These are phyloP conservation scores for Nyctibius bracteatus DNA, from an alignment of 2,113 vertebrate genomes.

Conservation along the genomic window DNA sequence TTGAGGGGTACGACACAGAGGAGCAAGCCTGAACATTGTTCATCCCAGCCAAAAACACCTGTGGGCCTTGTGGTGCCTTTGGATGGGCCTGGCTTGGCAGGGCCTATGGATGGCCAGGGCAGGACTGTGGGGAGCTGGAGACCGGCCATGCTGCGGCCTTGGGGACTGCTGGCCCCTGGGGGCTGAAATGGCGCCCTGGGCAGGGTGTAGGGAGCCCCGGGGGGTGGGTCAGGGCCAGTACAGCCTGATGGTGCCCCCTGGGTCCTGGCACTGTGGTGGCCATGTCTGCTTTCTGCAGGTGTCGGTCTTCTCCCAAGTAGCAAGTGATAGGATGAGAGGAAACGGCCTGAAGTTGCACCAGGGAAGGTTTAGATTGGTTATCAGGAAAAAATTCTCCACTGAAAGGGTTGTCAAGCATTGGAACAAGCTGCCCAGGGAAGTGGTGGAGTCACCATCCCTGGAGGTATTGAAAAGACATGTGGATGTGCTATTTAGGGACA, in stretches of 20 bases:
- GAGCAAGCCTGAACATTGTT: not conserved
- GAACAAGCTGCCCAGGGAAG: no score
- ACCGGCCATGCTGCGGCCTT: accelerated
- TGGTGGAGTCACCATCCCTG: no score
- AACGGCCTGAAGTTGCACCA: no score
- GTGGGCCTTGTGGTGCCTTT: not conserved
- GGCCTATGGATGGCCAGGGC: no score
- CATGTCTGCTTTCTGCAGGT: not conserved
- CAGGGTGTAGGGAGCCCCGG: no score
- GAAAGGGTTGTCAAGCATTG: no score
- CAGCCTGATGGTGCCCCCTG: not conserved
- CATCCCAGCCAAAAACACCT: accelerated
- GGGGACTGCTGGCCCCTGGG: not conserved
- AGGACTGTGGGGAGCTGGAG: not conserved
- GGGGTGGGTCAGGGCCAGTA: not conserved
- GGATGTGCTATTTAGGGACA: no score
- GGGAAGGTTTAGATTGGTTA: no score
- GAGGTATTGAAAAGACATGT: no score
- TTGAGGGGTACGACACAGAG: not conserved
- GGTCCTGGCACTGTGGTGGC: not conserved
- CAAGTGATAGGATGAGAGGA: no score
- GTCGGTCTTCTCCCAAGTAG: no score
- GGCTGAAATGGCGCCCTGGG: not conserved
- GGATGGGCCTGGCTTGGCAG: not conserved
- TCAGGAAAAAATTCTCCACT: no score